Conservation (phyloP, 2,113 vertebrate genomes). For the Xenopus borealis region DNA sequence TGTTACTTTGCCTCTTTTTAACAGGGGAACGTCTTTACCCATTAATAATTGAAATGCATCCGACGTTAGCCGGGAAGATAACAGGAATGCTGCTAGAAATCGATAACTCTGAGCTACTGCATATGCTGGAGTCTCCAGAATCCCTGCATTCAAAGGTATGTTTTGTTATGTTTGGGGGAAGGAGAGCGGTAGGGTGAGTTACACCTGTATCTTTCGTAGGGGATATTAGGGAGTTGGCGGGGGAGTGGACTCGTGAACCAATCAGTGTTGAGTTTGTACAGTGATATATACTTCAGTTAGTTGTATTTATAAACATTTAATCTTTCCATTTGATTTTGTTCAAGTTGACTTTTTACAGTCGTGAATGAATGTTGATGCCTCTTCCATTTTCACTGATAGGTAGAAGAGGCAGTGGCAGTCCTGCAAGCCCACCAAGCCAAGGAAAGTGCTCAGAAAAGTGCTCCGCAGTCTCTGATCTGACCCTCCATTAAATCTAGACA, state of each 20-base stretch:
- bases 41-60: slow-evolving; percentile 73
- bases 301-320: too few species aligned
- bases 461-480: slow-evolving; percentile 6
- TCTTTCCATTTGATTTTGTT: too few species aligned
- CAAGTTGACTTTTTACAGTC: too few species aligned
- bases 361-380: background rate
- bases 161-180: background rate
- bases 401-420: slow-evolving; percentile 86
- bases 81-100: slow-evolving; percentile 96
- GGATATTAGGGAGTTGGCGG: too few species aligned
- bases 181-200: too few species aligned
- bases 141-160: slow-evolving; percentile 83
- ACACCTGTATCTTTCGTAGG: too few species aligned
- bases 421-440: slow-evolving; percentile 82
- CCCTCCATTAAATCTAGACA: background rate
- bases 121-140: slow-evolving; percentile 87
- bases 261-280: too few species aligned
- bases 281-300: too few species aligned
- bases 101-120: slow-evolving; percentile 89
- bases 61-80: slow-evolving; percentile 83
- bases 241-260: too few species aligned
- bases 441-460: slow-evolving; percentile 59
- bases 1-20: background rate
- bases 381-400: slow-evolving; percentile 58
- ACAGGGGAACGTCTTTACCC: slow-evolving; percentile 88